These are phyloP conservation scores for Calidris pugnax DNA, from an alignment of 2,113 vertebrate species.

Conservation along the genomic window DNA sequence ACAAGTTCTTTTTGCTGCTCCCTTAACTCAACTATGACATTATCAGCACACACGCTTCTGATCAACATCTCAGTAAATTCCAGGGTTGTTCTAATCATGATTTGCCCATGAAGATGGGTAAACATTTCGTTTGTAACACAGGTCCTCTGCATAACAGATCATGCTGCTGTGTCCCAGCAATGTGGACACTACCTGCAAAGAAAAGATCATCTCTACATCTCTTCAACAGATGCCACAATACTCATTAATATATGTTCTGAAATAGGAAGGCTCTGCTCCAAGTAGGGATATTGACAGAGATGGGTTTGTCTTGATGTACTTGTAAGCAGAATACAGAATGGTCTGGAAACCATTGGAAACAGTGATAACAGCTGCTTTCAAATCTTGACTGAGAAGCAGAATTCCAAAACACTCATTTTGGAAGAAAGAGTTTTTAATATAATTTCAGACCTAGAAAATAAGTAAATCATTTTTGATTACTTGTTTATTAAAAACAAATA, in stretches of 20 bases:
- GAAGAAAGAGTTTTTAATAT: neutral
- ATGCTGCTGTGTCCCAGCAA: neutral
- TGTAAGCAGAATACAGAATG: neutral
- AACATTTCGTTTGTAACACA: neutral
- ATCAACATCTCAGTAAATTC: neutral
- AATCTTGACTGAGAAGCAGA: neutral
- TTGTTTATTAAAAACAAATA: neutral
- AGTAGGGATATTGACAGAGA: neutral
- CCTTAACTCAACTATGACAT: neutral
- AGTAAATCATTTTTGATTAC: neutral
- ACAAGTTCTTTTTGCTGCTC: neutral
- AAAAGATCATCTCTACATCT: neutral
- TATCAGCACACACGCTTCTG: neutral
- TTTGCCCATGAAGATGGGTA: neutral
- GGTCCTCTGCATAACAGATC: neutral
- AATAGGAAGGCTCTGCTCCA: neutral
- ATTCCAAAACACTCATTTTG: neutral
- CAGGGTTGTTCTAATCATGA: neutral
- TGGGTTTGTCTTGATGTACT: neutral
- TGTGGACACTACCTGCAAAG: neutral
- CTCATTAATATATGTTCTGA: neutral
- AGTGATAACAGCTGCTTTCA: neutral
- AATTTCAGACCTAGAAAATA: neutral
- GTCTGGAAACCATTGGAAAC: neutral
- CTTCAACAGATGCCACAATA: neutral